Base-by-base conservation (phyloP, 2,888 invertebrate species). In the Lathronympha strigana region DNA sequence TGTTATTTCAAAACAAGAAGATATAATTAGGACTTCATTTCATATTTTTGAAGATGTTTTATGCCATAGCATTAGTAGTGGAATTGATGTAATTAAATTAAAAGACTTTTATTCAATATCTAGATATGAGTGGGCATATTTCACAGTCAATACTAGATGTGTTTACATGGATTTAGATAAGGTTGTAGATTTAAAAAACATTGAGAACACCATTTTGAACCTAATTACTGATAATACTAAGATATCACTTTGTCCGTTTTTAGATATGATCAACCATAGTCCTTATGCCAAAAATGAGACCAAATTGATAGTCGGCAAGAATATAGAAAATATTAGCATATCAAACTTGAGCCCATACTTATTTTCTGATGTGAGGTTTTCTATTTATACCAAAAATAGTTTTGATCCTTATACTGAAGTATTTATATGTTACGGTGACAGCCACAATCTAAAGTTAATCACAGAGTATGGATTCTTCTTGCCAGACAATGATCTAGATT, bases 221-320 rank as follows among this genome's bases (percentile, higher is more conserved):
- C 68, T 93, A 31, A 82, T 95, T 66, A 86, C 83, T 69, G 95
- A 95, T 81, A 92, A 93, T 71, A 93, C 94, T 25, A 93, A 93
- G 70, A 93, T 95, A 86, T 97, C 97, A 4, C 84, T 98, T 54
- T 97, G 97, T 68, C 98, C 98, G 0, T 97, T 95, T 81, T 90
- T 98, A 67, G 98, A 98, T 84, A 94, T 98, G 89, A 95, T 98
- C 69, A 98, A 98, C 90, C 98, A 98, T 80, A 95, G 95, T 62
- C 92, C 93, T 68, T 78, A 86, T 62, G 94, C 94, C 3, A 86
- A 88, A 68, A 95, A 95, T 71, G 90, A 91, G 77, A 88, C 90
- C 17, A 88, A 88, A 72, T 74, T 90, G 62, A 63, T 87, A 68
- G 81, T 90, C 11, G 81, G 81, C 68, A 87, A 77, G 62, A 76